Evolutionary conservation across 2,888 invertebrate species (phyloP).

Genomic region (Chrysolina oricalcia): DNA sequence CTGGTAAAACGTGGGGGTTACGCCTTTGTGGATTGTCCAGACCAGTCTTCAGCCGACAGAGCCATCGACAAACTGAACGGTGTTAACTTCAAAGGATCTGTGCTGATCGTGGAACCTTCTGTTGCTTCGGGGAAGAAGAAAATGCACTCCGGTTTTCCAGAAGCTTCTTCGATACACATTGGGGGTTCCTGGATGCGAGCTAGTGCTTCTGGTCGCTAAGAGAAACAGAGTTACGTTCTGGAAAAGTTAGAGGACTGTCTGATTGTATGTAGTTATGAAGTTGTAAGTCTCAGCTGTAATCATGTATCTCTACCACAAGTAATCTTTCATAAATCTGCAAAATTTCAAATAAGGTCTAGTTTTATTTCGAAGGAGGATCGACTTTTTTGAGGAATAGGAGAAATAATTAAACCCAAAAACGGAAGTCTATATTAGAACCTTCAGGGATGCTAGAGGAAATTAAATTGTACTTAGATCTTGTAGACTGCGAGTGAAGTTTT

Average conservation of each 20-base stretch:
- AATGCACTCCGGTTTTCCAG: constrained; percentile 28
- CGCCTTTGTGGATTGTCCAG: constrained; percentile 90
- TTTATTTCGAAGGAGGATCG: no score
- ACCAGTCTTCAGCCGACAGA: constrained; percentile 87
- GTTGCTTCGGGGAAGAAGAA: constrained; percentile 48
- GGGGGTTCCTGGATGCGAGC: constrained; percentile 43
- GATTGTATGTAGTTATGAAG: background rate
- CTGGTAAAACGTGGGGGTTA: constrained; percentile 90
- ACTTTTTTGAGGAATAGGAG: no score
- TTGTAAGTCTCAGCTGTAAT: constrained; percentile 19
- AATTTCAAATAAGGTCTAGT: background rate
- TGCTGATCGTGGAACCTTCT: constrained; percentile 47
- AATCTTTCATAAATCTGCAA: constrained; percentile 17
- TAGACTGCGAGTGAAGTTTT: no score
- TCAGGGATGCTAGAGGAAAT: no score
- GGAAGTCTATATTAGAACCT: no score
- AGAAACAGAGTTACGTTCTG: background rate
- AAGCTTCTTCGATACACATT: constrained; percentile 34
- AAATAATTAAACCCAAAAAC: no score
- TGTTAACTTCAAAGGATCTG: constrained; percentile 47
- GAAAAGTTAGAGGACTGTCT: background rate
- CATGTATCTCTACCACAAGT: constrained; percentile 7
- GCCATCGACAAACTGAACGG: constrained; percentile 90
- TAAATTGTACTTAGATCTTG: no score
- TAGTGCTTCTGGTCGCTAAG: constrained; percentile 38